These are phyloP conservation scores for Sorex araneus DNA, from an alignment of 2,113 vertebrate species.

Conservation along the genomic window DNA sequence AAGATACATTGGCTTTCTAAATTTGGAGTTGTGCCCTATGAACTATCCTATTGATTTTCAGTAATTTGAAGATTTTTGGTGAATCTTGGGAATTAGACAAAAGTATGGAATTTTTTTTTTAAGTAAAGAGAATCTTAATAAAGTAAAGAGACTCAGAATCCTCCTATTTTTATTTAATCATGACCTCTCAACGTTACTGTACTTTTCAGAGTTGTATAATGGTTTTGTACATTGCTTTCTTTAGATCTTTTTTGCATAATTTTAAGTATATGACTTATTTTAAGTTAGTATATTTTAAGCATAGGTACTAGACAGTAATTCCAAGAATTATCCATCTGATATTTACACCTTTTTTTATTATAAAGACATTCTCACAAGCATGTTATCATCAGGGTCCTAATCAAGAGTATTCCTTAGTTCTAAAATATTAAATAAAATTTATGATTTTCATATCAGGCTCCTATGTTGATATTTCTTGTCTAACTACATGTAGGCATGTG, in stretches of 20 bases:
- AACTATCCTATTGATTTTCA: not conserved
- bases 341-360: no score
- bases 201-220: not conserved
- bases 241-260: not conserved
- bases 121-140: not conserved
- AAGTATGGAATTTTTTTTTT: not conserved
- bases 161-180: not conserved
- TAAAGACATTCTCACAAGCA: no score
- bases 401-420: not conserved
- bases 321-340: no score
- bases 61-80: not conserved
- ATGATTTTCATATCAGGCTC: no score
- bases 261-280: constrained; percentile 3
- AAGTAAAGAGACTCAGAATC: not conserved
- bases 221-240: not conserved
- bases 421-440: constrained; percentile 6
- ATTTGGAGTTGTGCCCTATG: not conserved
- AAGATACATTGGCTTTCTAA: not conserved
- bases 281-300: not conserved
- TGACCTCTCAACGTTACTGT: not conserved
- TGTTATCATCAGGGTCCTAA: not conserved
- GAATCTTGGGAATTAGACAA: not conserved
- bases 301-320: not conserved
- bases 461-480: not conserved
- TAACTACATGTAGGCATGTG: not conserved